Base-by-base conservation (phyloP, 2,113 vertebrate genomes). In the Vanacampus margaritifer region DNA sequence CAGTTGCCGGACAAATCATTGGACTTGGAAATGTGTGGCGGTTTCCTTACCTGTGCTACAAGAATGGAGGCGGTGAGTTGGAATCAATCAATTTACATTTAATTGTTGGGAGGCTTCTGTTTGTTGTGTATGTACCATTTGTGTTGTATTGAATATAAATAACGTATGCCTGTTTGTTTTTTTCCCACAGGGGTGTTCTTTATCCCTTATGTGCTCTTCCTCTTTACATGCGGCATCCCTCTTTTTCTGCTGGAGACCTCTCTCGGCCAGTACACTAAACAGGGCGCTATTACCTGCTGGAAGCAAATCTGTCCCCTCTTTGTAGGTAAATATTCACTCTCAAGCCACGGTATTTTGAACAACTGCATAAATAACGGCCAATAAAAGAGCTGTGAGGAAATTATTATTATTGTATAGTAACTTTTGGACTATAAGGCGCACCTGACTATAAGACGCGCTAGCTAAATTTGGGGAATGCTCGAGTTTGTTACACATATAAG, bases 31-130 rank as follows among this genome's bases (percentile, higher is more conserved):
- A 93, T 64, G 91, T 93, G 61, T 93, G 92, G 92, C 80, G 92
- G 73, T 93, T 93, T 67, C 92, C 92, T 60, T 93, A 93, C 70
- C 75, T 93, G 69, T 93, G 91, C 83, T 93, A 92, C 87, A 93
- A 92, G 80, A 93, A 93, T 65, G 92, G 92, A 80, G 92, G 92
- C 69, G 92, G 92, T 92, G 70, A 87, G 89, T 77, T 57, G 65
- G 39, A 3, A 13, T 13, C 3, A 41, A 41, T 41, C 1, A 46
- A 14, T 16, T 46, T 4, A 50, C 48, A 50, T 21, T 2, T n/a
- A 19, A 50, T 7, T n/a, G 19, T 50, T 10, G 21, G 17, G 10
- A 3, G 21, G 23, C 10, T 53, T n/a, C 11, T 53, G 11, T 24
- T 24, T 53, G 10, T 24, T 53, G n/a, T 53, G 11, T 35, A 19